These are phyloP conservation scores for Pangasius larnaudii DNA, from an alignment of 2,797 vertebrate species.

Conservation along the genomic window DNA sequence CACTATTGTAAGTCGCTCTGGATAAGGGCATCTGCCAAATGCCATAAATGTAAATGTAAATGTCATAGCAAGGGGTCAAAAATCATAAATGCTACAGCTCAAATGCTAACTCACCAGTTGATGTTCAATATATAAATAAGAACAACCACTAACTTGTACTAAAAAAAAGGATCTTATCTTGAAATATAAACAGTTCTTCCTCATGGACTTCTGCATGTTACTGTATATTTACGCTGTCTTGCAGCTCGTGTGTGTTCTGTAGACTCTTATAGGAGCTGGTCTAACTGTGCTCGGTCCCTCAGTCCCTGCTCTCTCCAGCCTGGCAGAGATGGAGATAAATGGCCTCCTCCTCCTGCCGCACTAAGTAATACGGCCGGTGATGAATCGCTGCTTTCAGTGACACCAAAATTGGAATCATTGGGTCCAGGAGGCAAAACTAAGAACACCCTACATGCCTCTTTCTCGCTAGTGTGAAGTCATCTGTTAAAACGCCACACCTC, in stretches of 20 bases:
- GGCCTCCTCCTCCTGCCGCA: conserved; percentile 73
- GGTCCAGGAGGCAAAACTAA: conserved; percentile 68
- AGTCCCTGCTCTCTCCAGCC: conserved; percentile 62
- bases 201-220: background rate
- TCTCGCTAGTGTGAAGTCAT: conserved; percentile 65
- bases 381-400: conserved; percentile 74
- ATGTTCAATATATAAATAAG: background rate
- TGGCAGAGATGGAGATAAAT: conserved; percentile 76
- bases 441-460: conserved; percentile 45
- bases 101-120: background rate
- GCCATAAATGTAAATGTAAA: too few relatives aligned
- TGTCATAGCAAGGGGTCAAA: background rate
- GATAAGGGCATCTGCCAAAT: too few relatives aligned
- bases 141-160: background rate
- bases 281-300: conserved; percentile 44
- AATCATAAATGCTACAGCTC: background rate
- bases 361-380: conserved; percentile 77
- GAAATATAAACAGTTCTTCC: background rate
- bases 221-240: background rate
- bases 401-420: conserved; percentile 76
- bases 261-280: conserved; percentile 5
- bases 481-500: conserved; percentile 70
- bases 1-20: too few relatives aligned
- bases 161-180: background rate
- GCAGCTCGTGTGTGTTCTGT: background rate